Evolutionary conservation across 2,113 vertebrate genomes (phyloP).

Genomic region (Gracilinanus agilis): DNA sequence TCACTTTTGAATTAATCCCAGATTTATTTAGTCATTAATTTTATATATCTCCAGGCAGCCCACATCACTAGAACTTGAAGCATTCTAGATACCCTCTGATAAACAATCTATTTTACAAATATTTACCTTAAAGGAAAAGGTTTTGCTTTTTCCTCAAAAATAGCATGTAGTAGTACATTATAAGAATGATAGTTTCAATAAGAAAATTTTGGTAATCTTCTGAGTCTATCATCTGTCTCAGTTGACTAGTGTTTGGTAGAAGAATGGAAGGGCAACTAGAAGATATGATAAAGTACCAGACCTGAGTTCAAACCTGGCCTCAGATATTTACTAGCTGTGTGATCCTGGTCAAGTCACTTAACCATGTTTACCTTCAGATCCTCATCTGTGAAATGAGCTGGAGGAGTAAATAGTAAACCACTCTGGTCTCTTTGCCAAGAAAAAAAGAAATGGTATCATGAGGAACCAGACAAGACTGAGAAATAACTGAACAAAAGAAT

Average conservation of each 20-base stretch:
- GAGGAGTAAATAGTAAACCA: too few species aligned
- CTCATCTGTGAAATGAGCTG: too few species aligned
- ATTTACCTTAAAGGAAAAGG: conserved; percentile 30
- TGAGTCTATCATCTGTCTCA: not conserved
- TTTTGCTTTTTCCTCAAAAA: not conserved
- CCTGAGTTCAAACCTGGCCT: too few species aligned
- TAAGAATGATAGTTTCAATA: not conserved
- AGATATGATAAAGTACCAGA: not conserved
- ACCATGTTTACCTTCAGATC: too few species aligned
- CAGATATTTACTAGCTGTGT: too few species aligned
- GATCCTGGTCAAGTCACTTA: too few species aligned
- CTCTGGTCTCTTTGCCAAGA: too few species aligned
- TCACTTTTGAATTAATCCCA: conserved; percentile 52
- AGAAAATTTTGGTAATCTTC: not conserved
- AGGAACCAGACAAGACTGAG: too few species aligned
- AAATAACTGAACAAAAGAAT: not conserved
- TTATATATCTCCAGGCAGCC: conserved; percentile 24
- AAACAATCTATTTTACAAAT: conserved; percentile 28
- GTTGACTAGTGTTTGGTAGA: not conserved
- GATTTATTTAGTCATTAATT: conserved; percentile 43
- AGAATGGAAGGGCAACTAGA: not conserved
- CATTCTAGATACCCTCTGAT: conserved; percentile 38
- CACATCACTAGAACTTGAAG: conserved; percentile 46
- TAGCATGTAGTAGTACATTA: not conserved
- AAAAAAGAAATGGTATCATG: too few species aligned